phyloP scores from a whole-genome alignment of 2,113 vertebrate genomes.

The Octodon degus region DNA sequence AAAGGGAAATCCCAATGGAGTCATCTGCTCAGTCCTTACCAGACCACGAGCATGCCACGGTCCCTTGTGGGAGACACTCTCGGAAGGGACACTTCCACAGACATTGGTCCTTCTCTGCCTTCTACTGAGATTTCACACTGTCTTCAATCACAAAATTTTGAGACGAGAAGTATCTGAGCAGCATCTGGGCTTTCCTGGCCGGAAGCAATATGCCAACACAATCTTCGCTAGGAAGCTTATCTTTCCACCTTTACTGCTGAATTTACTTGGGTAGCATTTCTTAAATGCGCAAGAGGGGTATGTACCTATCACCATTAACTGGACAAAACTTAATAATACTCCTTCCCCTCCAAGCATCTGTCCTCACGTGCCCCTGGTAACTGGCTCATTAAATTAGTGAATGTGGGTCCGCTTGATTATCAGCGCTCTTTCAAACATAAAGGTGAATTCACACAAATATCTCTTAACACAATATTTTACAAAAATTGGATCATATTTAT shows the following conservation, averaged over 20 bases:
- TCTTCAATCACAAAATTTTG: background rate
- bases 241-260: background rate
- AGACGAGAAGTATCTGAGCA: background rate
- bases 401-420: background rate
- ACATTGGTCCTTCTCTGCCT: background rate
- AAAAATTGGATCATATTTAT: background rate
- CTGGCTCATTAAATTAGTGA: background rate
- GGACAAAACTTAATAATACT: slow-evolving; percentile 9
- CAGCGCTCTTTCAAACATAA: background rate
- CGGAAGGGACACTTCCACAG: too few relatives aligned
- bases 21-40: background rate
- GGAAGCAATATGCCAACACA: background rate
- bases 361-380: background rate
- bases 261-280: background rate
- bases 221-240: background rate
- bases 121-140: background rate
- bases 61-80: background rate
- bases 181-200: background rate
- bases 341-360: background rate
- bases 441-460: background rate
- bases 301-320: background rate
- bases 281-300: background rate
- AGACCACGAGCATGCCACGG: background rate
- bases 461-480: slow-evolving; percentile 21
- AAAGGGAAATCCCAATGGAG: background rate